These are phyloP conservation scores for Catharus bicknelli DNA, from an alignment of 2,113 vertebrate species.

Conservation along the genomic window DNA sequence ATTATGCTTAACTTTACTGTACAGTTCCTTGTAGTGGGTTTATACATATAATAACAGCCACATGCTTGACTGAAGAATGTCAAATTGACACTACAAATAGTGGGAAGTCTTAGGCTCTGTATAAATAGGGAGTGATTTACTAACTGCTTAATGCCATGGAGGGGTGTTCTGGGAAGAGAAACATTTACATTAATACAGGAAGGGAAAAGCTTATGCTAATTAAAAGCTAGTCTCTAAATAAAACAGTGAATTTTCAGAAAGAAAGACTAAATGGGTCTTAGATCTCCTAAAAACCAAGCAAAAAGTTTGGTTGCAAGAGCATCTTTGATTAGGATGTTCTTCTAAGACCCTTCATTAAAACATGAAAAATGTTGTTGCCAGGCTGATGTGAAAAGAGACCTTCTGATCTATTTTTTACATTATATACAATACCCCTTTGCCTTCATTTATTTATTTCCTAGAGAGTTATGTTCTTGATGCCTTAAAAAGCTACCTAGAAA, in stretches of 20 bases:
- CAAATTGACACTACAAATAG: background rate
- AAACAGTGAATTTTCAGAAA: background rate
- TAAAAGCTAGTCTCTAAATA: background rate
- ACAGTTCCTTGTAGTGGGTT: background rate
- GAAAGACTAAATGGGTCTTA: background rate
- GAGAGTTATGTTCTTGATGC: background rate
- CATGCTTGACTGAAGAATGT: background rate
- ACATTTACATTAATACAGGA: background rate
- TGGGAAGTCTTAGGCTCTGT: background rate
- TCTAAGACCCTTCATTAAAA: background rate
- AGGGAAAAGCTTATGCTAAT: background rate
- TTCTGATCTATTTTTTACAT: background rate
- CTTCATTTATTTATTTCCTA: background rate
- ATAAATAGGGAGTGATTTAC: background rate
- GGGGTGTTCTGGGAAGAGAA: background rate
- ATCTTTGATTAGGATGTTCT: background rate
- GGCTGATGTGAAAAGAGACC: background rate
- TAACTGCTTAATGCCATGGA: background rate
- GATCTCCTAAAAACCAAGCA: background rate
- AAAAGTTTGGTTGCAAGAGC: fast-evolving
- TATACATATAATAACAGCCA: background rate
- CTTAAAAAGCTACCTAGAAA: background rate
- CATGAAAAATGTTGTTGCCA: background rate
- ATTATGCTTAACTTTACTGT: background rate
- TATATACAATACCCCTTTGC: background rate